Conservation (phyloP, 2,888 invertebrate genomes). For the Hydropsyche betteni region DNA sequence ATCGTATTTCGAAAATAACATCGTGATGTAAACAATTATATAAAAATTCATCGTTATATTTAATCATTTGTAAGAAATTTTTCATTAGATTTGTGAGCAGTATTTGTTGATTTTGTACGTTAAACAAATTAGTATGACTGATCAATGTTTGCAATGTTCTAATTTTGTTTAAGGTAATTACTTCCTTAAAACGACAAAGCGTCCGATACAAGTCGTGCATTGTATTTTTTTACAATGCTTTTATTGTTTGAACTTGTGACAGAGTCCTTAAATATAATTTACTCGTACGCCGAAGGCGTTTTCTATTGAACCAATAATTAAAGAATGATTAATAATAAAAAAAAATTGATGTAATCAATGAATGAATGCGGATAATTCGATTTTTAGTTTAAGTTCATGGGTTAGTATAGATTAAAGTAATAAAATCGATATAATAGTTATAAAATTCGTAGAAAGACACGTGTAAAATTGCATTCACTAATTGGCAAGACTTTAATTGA, state of each 20-base stretch:
- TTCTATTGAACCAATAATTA: slow-evolving; percentile 33
- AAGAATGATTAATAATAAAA: slow-evolving; percentile 9
- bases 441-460: slow-evolving; percentile 1
- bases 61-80: too few relatives aligned
- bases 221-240: slow-evolving; percentile 6
- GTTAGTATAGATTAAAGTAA: not conserved
- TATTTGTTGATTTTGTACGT: too few relatives aligned
- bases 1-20: too few relatives aligned
- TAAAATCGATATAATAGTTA: not conserved
- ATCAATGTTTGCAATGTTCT: too few relatives aligned
- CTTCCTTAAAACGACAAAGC: slow-evolving; percentile 16
- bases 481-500: too few relatives aligned
- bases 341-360: slow-evolving; percentile 23
- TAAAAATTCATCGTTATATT: too few relatives aligned
- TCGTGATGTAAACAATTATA: too few relatives aligned
- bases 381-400: slow-evolving; percentile 37
- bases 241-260: not conserved
- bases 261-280: slow-evolving; percentile 4
- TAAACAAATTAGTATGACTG: too few relatives aligned
- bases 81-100: too few relatives aligned
- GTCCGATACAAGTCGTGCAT: not conserved
- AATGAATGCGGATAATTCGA: slow-evolving; percentile 34
- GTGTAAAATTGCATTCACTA: not conserved
- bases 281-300: not conserved
- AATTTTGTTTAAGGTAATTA: slow-evolving; percentile 13